A percentile compares a stretch with the other conserved stretches of the same genome.
Conservation (phyloP, 2,888 invertebrate species). For the Cosmopolites sordidus region DNA sequence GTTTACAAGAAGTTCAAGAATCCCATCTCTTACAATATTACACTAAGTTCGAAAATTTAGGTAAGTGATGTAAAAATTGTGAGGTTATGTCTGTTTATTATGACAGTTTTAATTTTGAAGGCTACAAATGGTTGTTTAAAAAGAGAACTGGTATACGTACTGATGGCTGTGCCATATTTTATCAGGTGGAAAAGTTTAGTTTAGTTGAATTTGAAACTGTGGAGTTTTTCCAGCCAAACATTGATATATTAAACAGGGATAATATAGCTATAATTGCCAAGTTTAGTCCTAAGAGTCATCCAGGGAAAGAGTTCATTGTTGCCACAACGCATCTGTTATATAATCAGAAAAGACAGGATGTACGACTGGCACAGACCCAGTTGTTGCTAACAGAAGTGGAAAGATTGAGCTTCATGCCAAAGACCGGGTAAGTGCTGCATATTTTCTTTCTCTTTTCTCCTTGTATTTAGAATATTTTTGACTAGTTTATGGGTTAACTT, state of each 20-base stretch:
- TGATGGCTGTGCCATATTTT: constrained; percentile 92
- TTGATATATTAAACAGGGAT: constrained; percentile 71
- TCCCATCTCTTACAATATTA: constrained; percentile 62
- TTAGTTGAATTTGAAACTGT: constrained; percentile 64
- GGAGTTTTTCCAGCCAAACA: constrained; percentile 62
- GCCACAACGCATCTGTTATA: constrained; percentile 93
- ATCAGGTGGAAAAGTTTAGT: constrained; percentile 62
- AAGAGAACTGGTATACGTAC: constrained; percentile 72
- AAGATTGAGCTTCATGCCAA: constrained; percentile 57
- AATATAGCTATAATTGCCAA: constrained; percentile 83
- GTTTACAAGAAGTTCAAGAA: constrained; percentile 87
- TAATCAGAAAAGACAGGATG: constrained; percentile 84
- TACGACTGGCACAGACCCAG: constrained; percentile 84
- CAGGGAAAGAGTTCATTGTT: constrained; percentile 61
- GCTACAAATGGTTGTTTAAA: constrained; percentile 75
- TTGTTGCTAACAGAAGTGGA: constrained; percentile 82
- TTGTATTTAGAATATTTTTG: too few relatives aligned
- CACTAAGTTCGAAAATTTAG: constrained; percentile 47
- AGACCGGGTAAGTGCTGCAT: too few relatives aligned
- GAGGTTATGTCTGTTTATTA: neutral
- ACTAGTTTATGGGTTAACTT: too few relatives aligned
- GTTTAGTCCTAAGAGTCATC: constrained; percentile 55
- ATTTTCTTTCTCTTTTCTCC: too few relatives aligned
- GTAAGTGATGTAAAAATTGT: constrained; percentile 22
- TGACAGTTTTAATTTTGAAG: constrained; percentile 44